Evolutionary conservation across 92 coral and sea anemone genomes (phyloP).

Genomic region (Porites divaricata): DNA sequence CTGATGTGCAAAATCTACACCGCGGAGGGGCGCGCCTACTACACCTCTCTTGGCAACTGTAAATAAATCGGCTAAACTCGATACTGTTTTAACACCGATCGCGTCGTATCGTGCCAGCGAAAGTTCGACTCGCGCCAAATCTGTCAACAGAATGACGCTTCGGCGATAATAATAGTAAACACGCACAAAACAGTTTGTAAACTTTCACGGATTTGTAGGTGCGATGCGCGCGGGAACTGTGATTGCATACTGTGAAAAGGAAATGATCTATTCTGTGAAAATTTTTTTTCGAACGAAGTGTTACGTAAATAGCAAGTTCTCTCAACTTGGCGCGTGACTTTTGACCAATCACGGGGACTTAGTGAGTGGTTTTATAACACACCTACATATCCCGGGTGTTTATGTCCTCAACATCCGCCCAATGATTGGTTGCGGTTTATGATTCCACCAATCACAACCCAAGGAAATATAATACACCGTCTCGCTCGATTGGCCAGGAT

Average conservation of each 20-base stretch:
- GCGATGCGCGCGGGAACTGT: slow-evolving; percentile 3
- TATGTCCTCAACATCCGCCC: slow-evolving; percentile 17
- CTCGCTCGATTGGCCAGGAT: slow-evolving; percentile 72
- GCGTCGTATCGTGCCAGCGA: neutral
- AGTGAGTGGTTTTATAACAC: slow-evolving; percentile 74
- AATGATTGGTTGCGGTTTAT: slow-evolving; percentile 81
- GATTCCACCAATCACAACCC: slow-evolving; percentile 76
- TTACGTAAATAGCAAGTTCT: slow-evolving; percentile 11
- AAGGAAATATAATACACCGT: slow-evolving; percentile 69
- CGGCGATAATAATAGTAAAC: slow-evolving; percentile 7
- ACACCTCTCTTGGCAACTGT: slow-evolving; percentile 9
- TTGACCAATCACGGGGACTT: slow-evolving; percentile 51
- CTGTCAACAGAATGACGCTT: slow-evolving; percentile 17
- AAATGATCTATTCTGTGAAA: neutral
- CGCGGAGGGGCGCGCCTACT: too few species aligned
- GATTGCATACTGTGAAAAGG: slow-evolving; percentile 5
- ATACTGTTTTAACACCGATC: slow-evolving; percentile 26
- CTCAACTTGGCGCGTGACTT: slow-evolving; percentile 51
- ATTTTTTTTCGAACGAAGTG: slow-evolving; percentile 9
- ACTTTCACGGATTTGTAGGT: neutral
- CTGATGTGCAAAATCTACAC: neutral
- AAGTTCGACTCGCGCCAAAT: slow-evolving; percentile 7
- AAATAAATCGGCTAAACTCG: slow-evolving; percentile 11
- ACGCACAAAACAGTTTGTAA: neutral
- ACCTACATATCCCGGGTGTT: slow-evolving; percentile 71